A percentile compares a stretch with the other conserved stretches of the same genome.
Conservation (phyloP, 2,797 vertebrate species). For the Poeciliopsis gracilis region DNA sequence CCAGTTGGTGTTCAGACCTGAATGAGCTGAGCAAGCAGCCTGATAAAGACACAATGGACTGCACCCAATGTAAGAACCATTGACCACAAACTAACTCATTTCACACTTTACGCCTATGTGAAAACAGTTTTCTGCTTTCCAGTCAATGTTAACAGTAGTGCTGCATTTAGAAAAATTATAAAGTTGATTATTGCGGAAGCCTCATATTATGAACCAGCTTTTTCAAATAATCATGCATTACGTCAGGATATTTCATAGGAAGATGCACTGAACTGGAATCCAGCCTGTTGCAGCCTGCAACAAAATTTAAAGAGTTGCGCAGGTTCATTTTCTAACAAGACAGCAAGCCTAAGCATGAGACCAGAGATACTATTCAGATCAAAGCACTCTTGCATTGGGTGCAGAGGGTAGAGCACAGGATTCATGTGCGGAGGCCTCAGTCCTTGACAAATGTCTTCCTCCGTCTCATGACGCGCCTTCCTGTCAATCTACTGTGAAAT, state of each 20-base stretch:
- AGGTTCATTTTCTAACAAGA: too few relatives aligned
- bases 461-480: too few relatives aligned
- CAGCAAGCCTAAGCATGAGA: too few relatives aligned
- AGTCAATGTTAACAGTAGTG: neutral
- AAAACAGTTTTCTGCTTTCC: neutral
- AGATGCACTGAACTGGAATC: too few relatives aligned
- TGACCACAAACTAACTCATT: neutral
- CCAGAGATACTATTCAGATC: too few relatives aligned
- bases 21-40: slow-evolving; percentile 40
- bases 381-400: too few relatives aligned
- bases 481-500: too few relatives aligned
- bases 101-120: neutral
- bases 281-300: too few relatives aligned
- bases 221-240: neutral
- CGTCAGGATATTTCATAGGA: neutral
- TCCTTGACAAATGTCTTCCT: too few relatives aligned
- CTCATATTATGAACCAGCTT: neutral
- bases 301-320: too few relatives aligned
- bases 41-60: slow-evolving; percentile 42
- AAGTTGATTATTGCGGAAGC: neutral
- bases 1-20: slow-evolving; percentile 20
- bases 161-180: neutral
- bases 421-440: too few relatives aligned
- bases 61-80: slow-evolving; percentile 1
- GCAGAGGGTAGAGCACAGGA: too few relatives aligned